Evolutionary conservation across 2,888 invertebrate genomes (phyloP), one percentile per base, ranked within the genome.

Genomic region (Lamproptera curius): DNA sequence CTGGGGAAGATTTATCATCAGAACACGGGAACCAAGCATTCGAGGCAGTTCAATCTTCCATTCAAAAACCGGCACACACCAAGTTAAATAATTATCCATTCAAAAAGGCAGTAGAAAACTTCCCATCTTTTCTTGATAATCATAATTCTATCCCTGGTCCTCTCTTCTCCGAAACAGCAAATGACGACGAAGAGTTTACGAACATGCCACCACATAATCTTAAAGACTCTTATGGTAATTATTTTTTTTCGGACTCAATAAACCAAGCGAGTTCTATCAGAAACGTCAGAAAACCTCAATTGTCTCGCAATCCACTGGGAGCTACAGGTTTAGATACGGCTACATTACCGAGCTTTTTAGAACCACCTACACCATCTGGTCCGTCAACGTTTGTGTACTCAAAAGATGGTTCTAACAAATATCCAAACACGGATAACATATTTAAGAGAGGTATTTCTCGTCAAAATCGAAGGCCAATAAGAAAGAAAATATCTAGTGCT

Each of bases 1-100:
- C 91, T 0, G 91, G 90, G 1, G 89, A 88, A 55, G 91, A 91
- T 40, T 69, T 88, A 3, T 81, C 86, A 2, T 67, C 86, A 33
- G 87, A 88, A 49, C 79, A 79, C 15, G 85, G 82, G 13, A 84
- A 81, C 51, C 77, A 82, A 47, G 86, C 84, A 1, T 87, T 83
- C 37, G 88, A 88, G 73, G 67, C 77, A n/a, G 76, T 85, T 0
- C 87, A 86, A 48, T 75, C 85, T 1, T 71, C 69, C 13, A 58
- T 81, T 8, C 76, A 79, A 51, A 67, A 80, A 58, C 84, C 86
- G 1, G 75, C 66, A 41, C 51, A 75, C 38, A 58, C 64, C 6
- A 85, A 85, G 65, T 59, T 61, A n/a, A 73, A 77, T 14, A 73
- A 76, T 1, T 83, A 82, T 53, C 62, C 64, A 4, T 69, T 67